A percentile compares a stretch with the other conserved stretches of the same genome.
These are phyloP conservation scores for Calliphora vicina DNA, from an alignment of 1,140 invertebrate species.

Conservation along the genomic window DNA sequence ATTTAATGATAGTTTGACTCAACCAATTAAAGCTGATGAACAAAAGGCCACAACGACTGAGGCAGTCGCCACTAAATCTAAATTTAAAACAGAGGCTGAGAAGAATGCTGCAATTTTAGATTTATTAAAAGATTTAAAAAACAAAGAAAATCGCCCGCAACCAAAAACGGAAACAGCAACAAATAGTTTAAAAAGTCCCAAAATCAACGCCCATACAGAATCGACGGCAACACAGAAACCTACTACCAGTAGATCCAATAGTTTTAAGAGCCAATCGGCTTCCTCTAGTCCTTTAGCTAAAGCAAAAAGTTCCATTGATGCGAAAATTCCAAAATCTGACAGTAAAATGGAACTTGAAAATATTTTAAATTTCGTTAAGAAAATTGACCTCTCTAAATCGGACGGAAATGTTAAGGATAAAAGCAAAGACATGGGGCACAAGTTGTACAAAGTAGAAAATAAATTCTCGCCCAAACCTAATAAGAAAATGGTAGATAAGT, in stretches of 20 bases:
- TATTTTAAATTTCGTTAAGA: slow-evolving; percentile 49
- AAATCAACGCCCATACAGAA: slow-evolving; percentile 39
- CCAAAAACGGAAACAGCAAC: slow-evolving; percentile 23
- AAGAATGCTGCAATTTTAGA: not conserved
- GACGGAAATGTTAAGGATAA: not conserved
- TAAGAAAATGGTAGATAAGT: slow-evolving; percentile 46
- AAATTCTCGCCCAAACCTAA: slow-evolving; percentile 42
- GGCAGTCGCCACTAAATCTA: not conserved
- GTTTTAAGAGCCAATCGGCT: slow-evolving; percentile 46
- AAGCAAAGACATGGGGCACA: slow-evolving; percentile 36
- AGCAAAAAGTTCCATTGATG: not conserved
- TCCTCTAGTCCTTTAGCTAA: slow-evolving; percentile 40
- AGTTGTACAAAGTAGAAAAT: slow-evolving; percentile 41
- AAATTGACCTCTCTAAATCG: slow-evolving; percentile 40
- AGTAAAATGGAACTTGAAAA: slow-evolving; percentile 53
- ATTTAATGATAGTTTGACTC: not conserved
- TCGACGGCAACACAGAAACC: not conserved
- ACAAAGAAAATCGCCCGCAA: slow-evolving; percentile 38
- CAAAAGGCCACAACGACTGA: too few species aligned
- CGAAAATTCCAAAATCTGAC: slow-evolving; percentile 42
- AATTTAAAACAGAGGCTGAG: slow-evolving; percentile 6
- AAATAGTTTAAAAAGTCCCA: slow-evolving; percentile 52
- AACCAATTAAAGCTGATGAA: slow-evolving; percentile 1
- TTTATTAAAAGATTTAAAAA: slow-evolving; percentile 14
- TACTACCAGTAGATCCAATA: slow-evolving; percentile 49